A percentile compares a stretch with the other conserved stretches of the same genome.
phyloP scores from a whole-genome alignment of 2,113 vertebrate genomes.

The Albula glossodonta region DNA sequence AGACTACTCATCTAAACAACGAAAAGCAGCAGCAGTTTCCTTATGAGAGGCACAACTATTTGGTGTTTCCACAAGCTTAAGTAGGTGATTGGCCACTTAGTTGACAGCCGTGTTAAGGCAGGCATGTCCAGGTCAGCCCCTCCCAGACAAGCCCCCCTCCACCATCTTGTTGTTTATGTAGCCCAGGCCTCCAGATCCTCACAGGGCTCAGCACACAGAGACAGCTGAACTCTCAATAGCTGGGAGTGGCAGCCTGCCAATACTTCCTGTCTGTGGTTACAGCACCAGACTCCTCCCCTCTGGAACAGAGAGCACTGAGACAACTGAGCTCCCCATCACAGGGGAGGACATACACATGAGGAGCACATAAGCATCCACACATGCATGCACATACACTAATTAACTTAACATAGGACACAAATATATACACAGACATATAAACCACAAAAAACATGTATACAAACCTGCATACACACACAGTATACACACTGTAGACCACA shows the following conservation, averaged over 20 bases:
- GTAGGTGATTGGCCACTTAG: not conserved
- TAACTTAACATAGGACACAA: no score
- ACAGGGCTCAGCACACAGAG: not conserved
- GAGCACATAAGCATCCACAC: not conserved
- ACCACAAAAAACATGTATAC: no score
- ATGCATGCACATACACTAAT: not conserved
- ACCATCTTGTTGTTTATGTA: not conserved
- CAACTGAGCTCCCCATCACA: not conserved
- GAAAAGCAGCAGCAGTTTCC: not conserved
- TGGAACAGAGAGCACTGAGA: not conserved
- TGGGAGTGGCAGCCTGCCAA: slow-evolving; percentile 15
- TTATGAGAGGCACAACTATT: not conserved
- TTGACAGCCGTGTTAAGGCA: no score
- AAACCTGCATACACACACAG: no score
- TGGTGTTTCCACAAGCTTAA: not conserved
- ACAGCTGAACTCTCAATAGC: not conserved
- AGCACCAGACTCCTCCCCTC: not conserved
- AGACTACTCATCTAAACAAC: not conserved
- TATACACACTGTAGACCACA: no score
- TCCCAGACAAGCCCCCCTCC: not conserved
- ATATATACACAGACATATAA: no score
- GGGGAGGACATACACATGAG: not conserved
- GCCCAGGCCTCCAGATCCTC: not conserved
- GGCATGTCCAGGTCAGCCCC: not conserved
- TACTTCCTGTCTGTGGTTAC: slow-evolving; percentile 3